A percentile compares a stretch with the other conserved stretches of the same genome.
Conservation (phyloP, 2,888 invertebrate species). For the Tiliacea citrago region DNA sequence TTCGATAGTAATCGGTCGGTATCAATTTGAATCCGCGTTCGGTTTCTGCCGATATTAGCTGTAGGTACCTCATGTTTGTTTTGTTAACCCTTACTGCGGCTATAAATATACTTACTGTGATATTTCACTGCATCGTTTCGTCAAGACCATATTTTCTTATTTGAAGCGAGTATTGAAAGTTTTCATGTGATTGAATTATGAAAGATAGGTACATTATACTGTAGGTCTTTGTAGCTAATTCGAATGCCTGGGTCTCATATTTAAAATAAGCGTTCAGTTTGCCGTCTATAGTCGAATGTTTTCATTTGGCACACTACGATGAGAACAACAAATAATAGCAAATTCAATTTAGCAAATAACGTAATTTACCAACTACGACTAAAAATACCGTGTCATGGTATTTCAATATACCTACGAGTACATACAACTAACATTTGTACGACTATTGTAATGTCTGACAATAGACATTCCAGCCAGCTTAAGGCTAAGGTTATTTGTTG, state of each 20-base stretch:
- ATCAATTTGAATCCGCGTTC: slow-evolving; percentile 56
- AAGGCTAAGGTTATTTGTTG: slow-evolving; percentile 11
- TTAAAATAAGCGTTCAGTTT: too few species aligned
- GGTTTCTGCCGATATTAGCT: slow-evolving; percentile 40
- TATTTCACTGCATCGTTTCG: slow-evolving; percentile 14
- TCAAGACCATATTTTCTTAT: not conserved
- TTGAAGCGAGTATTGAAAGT: too few species aligned
- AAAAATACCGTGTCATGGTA: not conserved
- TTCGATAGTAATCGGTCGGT: slow-evolving; percentile 51
- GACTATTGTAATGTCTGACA: slow-evolving; percentile 28
- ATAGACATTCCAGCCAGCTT: slow-evolving; percentile 32
- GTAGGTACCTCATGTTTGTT: slow-evolving; percentile 50
- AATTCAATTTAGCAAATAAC: slow-evolving; percentile 15
- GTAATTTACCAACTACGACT: not conserved
- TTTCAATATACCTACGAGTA: slow-evolving; percentile 4
- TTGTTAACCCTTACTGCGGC: slow-evolving; percentile 26
- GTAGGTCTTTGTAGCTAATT: too few species aligned
- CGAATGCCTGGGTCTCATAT: too few species aligned
- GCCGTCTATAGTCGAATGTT: not conserved
- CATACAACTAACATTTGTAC: not conserved
- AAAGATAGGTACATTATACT: too few species aligned
- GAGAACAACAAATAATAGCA: slow-evolving; percentile 8
- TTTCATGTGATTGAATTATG: too few species aligned
- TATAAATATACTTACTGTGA: slow-evolving; percentile 7
- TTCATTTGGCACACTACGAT: not conserved